Conservation (phyloP, 2,113 vertebrate genomes). For the Psilopsiagon aurifrons region DNA sequence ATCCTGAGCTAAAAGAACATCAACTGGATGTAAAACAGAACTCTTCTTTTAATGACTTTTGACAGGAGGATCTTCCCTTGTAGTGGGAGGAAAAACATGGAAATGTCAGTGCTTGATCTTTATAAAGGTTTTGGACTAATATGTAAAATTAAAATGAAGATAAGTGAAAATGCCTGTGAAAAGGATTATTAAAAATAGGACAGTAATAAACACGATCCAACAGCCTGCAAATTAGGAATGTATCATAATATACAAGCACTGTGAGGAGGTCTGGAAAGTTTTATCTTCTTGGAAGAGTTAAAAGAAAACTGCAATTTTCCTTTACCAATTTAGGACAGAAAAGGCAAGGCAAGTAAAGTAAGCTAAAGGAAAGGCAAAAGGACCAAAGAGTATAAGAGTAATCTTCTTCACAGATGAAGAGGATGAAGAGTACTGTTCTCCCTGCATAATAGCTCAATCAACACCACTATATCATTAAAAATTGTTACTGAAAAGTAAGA, state of each 20-base stretch:
- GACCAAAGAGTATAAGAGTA: neutral
- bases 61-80: neutral
- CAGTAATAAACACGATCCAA: neutral
- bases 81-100: neutral
- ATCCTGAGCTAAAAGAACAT: neutral
- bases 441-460: neutral
- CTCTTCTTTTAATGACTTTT: neutral
- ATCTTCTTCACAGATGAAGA: neutral
- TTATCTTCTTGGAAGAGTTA: constrained; percentile 2
- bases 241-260: neutral
- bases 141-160: constrained; percentile 5
- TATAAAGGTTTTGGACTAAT: constrained; percentile 9
- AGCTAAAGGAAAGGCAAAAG: neutral
- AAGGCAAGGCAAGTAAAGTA: neutral
- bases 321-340: neutral
- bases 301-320: neutral
- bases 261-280: constrained; percentile 33
- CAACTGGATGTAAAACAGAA: constrained; percentile 55
- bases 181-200: neutral
- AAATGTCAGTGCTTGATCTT: constrained; percentile 23
- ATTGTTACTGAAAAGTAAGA: neutral
- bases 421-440: neutral
- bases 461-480: neutral
- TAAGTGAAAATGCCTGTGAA: constrained; percentile 1
- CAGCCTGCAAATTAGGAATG: neutral